Evolutionary conservation across 2,888 invertebrate species (phyloP).

Genomic region (Clistopyga incitator): DNA sequence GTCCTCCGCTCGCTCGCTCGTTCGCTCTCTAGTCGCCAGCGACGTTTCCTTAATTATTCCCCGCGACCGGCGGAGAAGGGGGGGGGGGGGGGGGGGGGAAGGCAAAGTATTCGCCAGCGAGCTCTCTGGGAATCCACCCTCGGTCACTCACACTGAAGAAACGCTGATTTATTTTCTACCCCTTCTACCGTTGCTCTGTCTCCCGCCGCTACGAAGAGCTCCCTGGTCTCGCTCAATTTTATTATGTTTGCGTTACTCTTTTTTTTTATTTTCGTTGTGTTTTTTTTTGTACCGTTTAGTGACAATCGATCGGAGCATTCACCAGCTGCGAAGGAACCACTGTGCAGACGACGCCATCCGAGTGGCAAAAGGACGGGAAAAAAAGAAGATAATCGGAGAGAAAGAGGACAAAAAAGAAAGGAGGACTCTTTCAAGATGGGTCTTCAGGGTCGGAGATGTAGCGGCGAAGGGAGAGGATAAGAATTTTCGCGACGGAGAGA

Average conservation of each 20-base stretch:
- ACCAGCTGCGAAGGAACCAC: slow-evolving; percentile 40
- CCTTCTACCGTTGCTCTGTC: slow-evolving; percentile 6
- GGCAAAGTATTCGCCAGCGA: slow-evolving; percentile 44
- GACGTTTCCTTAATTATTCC: slow-evolving; percentile 68
- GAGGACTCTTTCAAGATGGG: slow-evolving; percentile 71
- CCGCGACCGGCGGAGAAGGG: slow-evolving; percentile 34
- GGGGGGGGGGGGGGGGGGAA: too few species aligned
- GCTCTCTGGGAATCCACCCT: slow-evolving; percentile 8
- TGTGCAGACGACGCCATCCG: background rate
- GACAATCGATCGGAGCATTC: slow-evolving; percentile 74
- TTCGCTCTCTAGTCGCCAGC: slow-evolving; percentile 60
- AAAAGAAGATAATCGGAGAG: slow-evolving; percentile 51
- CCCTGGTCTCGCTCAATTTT: slow-evolving; percentile 22
- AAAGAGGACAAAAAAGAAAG: slow-evolving; percentile 69
- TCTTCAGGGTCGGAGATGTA: slow-evolving; percentile 50
- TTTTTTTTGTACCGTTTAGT: slow-evolving; percentile 59
- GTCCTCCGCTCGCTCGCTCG: slow-evolving; percentile 43
- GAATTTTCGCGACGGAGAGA: slow-evolving; percentile 45
- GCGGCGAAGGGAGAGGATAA: slow-evolving; percentile 35
- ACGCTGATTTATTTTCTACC: slow-evolving; percentile 35
- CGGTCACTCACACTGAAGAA: slow-evolving; percentile 15
- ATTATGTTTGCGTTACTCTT: slow-evolving; percentile 46
- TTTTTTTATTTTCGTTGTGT: slow-evolving; percentile 13
- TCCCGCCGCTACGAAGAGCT: background rate
- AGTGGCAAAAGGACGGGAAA: background rate